Conservation (phyloP, 2,113 vertebrate species). For the Sebastes schlegelii region DNA sequence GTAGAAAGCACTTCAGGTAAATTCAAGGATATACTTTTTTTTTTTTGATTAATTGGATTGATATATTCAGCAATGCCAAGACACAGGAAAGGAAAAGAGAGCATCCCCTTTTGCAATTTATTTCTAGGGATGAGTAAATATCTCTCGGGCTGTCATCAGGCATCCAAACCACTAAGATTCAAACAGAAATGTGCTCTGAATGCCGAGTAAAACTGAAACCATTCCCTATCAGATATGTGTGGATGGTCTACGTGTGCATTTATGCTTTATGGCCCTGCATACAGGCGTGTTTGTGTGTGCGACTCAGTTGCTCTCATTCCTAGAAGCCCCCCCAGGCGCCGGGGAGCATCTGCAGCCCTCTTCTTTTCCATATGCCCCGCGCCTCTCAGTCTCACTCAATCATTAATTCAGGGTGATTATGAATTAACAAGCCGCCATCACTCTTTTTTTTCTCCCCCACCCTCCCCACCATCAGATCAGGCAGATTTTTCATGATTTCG, state of each 20-base stretch:
- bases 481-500: slow-evolving; percentile 50
- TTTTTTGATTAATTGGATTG: slow-evolving; percentile 7
- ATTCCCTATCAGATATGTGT: slow-evolving; percentile 35
- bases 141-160: slow-evolving; percentile 27
- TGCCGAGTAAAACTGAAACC: slow-evolving; percentile 40
- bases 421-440: slow-evolving; percentile 79
- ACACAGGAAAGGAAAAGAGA: neutral
- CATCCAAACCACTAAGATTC: slow-evolving; percentile 43
- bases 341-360: slow-evolving; percentile 77
- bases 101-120: slow-evolving; percentile 33
- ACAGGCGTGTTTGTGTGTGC: slow-evolving; percentile 52
- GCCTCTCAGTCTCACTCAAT: slow-evolving; percentile 76
- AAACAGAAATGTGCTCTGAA: slow-evolving; percentile 38
- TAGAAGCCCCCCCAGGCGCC: slow-evolving; percentile 54
- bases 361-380: slow-evolving; percentile 76
- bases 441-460: slow-evolving; percentile 5
- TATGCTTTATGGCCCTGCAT: slow-evolving; percentile 47
- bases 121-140: slow-evolving; percentile 54
- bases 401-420: slow-evolving; percentile 82
- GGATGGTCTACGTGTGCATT: slow-evolving; percentile 35
- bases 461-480: slow-evolving; percentile 35
- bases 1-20: slow-evolving; percentile 33
- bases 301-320: slow-evolving; percentile 63
- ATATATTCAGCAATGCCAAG: neutral
- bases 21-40: slow-evolving; percentile 16